Base-by-base conservation (phyloP, 2,888 invertebrate species). In the Elegia similella region DNA sequence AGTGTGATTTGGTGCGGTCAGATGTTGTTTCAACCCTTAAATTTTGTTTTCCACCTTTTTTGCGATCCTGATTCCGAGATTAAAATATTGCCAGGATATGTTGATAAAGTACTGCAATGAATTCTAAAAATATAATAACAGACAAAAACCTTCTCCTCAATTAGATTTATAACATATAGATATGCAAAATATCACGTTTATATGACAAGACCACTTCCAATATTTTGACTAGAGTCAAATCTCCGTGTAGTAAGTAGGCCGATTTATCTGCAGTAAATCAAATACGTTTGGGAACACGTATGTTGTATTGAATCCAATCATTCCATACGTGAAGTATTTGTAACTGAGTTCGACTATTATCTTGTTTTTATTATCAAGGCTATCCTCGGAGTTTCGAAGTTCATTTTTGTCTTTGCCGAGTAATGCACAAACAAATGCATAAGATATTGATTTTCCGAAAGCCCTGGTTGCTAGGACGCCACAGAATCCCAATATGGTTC, bases 241-340 rank as follows among this genome's bases (percentile, higher is more conserved):
- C 92, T 98, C 97, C 0, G 96, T 96, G 74, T 96, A 97, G 88
- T 96, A 97, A 0, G 96, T 95, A 0, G 95, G 95, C 73, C 98
- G 86, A 77, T 96, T 95, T 69, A 98, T 96, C 62, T 93, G 93
- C 50, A 98, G 81, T 68, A 94, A 83, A 52, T 94, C 90, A 83
- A 98, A 98, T 32, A 96, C 92, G 67, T 94, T 94, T 0, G 98
- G 98, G 65, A 96, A 92, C 50, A 95, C 82, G 79, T 95, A 96
- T 0, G 95, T 92, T 1, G 95, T 95, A 79, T 95, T 95, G 67
- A 97, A 93, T 0, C 98, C 97, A 47, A 98, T 95, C 75, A 95
- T 92, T 6, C 94, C 94, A 78, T 96, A 98, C 29, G 95, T 95
- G 60, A 97, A 90, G 84, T 96, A 98, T 78, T 97, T 97, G 75